Percentiles rank a stretch among this genome's conserved stretches.
Evolutionary conservation across 2,888 invertebrate species (phyloP).

Genomic region (Cynaeus angustus): DNA sequence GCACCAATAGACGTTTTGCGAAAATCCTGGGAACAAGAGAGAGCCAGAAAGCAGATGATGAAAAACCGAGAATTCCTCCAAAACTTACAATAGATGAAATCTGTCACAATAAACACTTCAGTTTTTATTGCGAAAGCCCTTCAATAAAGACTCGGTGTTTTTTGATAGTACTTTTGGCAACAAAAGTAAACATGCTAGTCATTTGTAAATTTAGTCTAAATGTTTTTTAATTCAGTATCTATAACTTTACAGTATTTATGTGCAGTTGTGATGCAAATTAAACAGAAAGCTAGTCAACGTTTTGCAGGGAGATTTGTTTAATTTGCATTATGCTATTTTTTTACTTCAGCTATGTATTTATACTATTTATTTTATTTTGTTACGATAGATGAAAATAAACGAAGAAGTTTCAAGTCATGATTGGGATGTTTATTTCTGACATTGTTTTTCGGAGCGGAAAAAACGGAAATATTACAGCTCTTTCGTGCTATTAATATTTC

Average conservation of each 20-base stretch:
- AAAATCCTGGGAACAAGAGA: slow-evolving; percentile 53
- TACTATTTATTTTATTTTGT: slow-evolving; percentile 43
- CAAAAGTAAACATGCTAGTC: slow-evolving; percentile 45
- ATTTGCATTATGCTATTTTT: slow-evolving; percentile 32
- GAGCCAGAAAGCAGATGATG: slow-evolving; percentile 53
- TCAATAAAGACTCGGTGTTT: slow-evolving; percentile 43
- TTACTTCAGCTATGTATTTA: slow-evolving; percentile 28
- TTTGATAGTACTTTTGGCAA: slow-evolving; percentile 16
- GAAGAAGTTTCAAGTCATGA: neutral
- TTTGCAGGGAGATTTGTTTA: slow-evolving; percentile 11
- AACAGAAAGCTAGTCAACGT: slow-evolving; percentile 19
- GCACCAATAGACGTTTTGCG: slow-evolving; percentile 53
- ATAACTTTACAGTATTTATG: slow-evolving; percentile 39
- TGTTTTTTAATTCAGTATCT: slow-evolving; percentile 8
- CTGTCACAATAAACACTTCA: slow-evolving; percentile 28
- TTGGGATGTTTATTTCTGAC: neutral
- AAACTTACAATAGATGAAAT: slow-evolving; percentile 44
- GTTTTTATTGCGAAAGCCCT: slow-evolving; percentile 48
- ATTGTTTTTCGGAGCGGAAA: no score
- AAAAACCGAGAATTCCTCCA: slow-evolving; percentile 58
- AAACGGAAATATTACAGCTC: no score
- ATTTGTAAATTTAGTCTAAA: slow-evolving; percentile 31
- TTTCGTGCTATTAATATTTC: no score
- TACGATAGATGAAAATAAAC: slow-evolving; percentile 10
- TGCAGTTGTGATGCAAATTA: slow-evolving; percentile 27